These are phyloP conservation scores for Crossocerus cetratus DNA, from an alignment of 2,888 invertebrate genomes.

Conservation along the genomic window DNA sequence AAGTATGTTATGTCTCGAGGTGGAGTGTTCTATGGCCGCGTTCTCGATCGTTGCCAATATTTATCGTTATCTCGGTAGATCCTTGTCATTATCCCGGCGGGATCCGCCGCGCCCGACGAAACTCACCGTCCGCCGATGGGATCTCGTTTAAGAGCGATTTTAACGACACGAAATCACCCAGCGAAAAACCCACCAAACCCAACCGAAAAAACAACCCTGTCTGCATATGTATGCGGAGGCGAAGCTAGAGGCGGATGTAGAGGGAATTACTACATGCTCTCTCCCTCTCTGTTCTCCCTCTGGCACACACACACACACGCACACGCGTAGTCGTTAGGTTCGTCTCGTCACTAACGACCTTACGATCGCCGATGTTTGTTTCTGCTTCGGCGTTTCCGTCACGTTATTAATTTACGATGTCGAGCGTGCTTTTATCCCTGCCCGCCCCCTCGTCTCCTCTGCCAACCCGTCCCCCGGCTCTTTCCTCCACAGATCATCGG, in stretches of 20 bases:
- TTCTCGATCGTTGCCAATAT: slow-evolving; percentile 34
- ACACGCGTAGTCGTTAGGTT: too few relatives aligned
- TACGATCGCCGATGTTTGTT: background rate
- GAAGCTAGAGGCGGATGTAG: background rate
- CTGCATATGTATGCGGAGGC: background rate
- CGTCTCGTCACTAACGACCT: background rate
- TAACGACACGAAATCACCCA: slow-evolving; percentile 1
- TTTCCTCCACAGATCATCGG: too few relatives aligned
- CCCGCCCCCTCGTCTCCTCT: too few relatives aligned
- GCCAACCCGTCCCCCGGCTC: too few relatives aligned
- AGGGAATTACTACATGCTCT: background rate
- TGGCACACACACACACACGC: background rate
- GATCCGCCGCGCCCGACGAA: slow-evolving; percentile 4
- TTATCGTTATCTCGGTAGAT: slow-evolving; percentile 40
- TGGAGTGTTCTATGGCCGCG: too few relatives aligned
- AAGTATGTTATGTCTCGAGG: too few relatives aligned
- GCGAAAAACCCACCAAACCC: slow-evolving; percentile 1
- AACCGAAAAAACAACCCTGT: background rate
- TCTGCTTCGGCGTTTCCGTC: background rate
- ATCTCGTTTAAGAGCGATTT: slow-evolving; percentile 25
- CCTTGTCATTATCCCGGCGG: slow-evolving; percentile 40
- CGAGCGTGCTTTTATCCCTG: too few relatives aligned
- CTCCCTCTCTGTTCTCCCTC: background rate
- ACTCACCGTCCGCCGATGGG: slow-evolving; percentile 11
- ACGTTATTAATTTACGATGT: background rate